Evolutionary conservation across 2,113 vertebrate species (phyloP).

Genomic region (Thamnophis sirtalis): DNA sequence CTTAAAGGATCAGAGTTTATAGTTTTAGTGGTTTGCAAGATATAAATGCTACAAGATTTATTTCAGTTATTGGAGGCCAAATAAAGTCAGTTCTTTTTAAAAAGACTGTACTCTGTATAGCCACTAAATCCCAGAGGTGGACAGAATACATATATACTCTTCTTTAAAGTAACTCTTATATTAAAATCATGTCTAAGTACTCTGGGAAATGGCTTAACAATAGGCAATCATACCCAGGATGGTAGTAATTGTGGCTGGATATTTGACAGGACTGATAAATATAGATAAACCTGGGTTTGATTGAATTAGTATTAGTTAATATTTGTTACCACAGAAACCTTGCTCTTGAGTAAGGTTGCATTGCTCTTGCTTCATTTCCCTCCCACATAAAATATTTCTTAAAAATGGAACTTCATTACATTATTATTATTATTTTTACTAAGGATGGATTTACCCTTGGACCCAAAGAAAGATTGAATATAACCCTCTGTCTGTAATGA

Average conservation of each 20-base stretch:
- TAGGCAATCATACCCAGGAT: not conserved
- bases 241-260: not conserved
- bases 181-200: not conserved
- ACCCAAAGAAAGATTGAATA: not conserved
- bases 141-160: not conserved
- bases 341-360: constrained; percentile 52
- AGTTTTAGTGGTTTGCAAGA: not conserved
- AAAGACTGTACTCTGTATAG: not conserved
- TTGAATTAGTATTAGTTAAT: constrained; percentile 26
- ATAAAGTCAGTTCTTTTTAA: not conserved
- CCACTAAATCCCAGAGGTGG: not conserved
- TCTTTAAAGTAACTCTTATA: not conserved
- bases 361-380: constrained; percentile 54
- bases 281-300: not conserved
- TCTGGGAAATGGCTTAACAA: not conserved
- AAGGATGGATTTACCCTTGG: not conserved
- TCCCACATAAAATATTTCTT: constrained; percentile 61
- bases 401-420: constrained; percentile 40
- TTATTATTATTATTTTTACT: constrained; percentile 24
- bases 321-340: constrained; percentile 67
- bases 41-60: not conserved
- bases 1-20: not conserved
- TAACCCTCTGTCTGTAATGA: constrained; percentile 8
- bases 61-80: not conserved
- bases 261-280: not conserved